Conservation (phyloP, 1,140 invertebrate genomes). For the Sitobion miscanthi region DNA sequence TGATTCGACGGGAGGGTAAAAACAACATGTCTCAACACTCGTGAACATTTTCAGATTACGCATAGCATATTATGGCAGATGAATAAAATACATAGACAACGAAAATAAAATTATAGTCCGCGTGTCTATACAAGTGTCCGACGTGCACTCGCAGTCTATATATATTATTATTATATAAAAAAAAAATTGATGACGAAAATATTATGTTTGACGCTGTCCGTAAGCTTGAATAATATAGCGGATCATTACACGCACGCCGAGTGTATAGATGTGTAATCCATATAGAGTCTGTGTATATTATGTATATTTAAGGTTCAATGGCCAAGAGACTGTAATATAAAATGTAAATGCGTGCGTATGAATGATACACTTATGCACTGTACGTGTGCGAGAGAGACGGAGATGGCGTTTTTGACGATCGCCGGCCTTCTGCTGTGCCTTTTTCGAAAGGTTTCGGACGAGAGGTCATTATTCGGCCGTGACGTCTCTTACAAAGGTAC, state of each 20-base stretch:
- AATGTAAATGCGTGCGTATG: not conserved
- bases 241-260: not conserved
- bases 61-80: too few species aligned
- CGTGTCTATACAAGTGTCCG: too few species aligned
- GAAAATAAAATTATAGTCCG: not conserved
- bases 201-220: not conserved
- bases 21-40: not conserved
- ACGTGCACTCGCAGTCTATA: not conserved
- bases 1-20: not conserved
- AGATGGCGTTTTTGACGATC: not conserved
- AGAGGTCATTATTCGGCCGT: constrained; percentile 26
- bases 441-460: constrained; percentile 3
- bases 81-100: not conserved
- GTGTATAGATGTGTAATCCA: not conserved
- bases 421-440: not conserved
- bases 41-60: too few species aligned
- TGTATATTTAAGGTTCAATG: not conserved
- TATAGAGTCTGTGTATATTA: not conserved
- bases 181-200: not conserved
- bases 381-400: not conserved
- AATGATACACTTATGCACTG: not conserved
- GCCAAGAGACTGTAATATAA: constrained; percentile 6
- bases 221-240: not conserved
- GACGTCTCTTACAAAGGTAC: constrained; percentile 14
- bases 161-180: not conserved